A percentile compares a stretch with the other conserved stretches of the same genome.
Evolutionary conservation across 2,113 vertebrate genomes (phyloP).

Genomic region (Megaceryle maxima): DNA sequence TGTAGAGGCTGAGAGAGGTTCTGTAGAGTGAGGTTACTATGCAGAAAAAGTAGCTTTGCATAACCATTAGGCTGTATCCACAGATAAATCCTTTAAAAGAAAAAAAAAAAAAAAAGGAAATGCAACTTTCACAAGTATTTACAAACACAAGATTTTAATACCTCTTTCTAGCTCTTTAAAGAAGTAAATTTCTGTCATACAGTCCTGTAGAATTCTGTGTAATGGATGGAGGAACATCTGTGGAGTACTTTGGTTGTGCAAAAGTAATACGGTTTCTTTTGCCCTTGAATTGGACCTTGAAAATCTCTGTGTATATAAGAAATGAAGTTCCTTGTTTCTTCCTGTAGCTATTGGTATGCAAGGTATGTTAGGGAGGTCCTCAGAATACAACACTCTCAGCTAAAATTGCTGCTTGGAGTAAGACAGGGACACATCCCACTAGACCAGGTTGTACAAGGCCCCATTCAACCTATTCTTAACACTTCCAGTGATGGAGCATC

Average conservation of each 20-base stretch:
- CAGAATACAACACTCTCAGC: background rate
- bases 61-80: background rate
- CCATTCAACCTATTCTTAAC: no score
- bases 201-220: background rate
- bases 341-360: background rate
- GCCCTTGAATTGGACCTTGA: background rate
- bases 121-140: background rate
- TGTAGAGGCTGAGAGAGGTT: background rate
- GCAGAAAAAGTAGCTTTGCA: background rate
- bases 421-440: no score
- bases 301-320: background rate
- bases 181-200: background rate
- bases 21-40: background rate
- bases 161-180: background rate
- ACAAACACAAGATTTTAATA: background rate
- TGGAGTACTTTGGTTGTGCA: background rate
- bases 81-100: background rate
- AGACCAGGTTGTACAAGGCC: no score
- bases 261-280: background rate
- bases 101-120: background rate
- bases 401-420: no score
- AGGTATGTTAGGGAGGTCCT: background rate
- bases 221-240: background rate
- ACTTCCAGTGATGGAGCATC: no score
- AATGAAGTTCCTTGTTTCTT: background rate